These are phyloP conservation scores for Tethya wilhelma DNA, from an alignment of 37 sponge, comb jelly and placozoan species.

Conservation along the genomic window DNA sequence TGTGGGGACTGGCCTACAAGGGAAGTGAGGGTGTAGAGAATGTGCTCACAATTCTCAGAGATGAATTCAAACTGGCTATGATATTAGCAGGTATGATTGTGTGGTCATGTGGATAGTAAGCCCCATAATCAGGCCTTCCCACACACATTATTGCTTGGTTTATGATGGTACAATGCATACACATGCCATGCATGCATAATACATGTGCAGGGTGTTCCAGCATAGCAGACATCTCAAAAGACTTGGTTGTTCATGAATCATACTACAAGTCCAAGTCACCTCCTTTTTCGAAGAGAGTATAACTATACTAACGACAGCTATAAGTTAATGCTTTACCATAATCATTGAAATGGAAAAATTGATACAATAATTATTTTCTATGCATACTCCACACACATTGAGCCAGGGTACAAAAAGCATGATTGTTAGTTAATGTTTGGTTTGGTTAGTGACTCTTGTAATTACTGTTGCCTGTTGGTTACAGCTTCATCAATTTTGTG, in stretches of 20 bases:
- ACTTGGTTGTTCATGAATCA: slow-evolving; percentile 64
- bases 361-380: not conserved
- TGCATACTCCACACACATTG: not conserved
- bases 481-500: too few relatives aligned
- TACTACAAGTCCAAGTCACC: slow-evolving; percentile 49
- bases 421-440: not conserved
- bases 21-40: slow-evolving; percentile 80
- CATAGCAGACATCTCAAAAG: slow-evolving; percentile 33
- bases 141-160: too few relatives aligned
- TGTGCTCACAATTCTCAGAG: slow-evolving; percentile 74
- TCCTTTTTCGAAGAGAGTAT: not conserved
- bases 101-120: too few relatives aligned
- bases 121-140: too few relatives aligned
- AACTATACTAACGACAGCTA: too few relatives aligned
- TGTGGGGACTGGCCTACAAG: slow-evolving; percentile 91
- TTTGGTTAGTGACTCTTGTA: not conserved
- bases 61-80: slow-evolving; percentile 82
- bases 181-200: too few relatives aligned
- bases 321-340: too few relatives aligned
- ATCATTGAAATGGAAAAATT: too few relatives aligned
- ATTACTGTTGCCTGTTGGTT: too few relatives aligned
- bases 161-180: too few relatives aligned
- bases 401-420: not conserved
- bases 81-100: slow-evolving; percentile 79
- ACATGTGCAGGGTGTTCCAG: slow-evolving; percentile 54